These are phyloP conservation scores for Neodiprion virginianus DNA, from an alignment of 1,140 invertebrate species.

Conservation along the genomic window DNA sequence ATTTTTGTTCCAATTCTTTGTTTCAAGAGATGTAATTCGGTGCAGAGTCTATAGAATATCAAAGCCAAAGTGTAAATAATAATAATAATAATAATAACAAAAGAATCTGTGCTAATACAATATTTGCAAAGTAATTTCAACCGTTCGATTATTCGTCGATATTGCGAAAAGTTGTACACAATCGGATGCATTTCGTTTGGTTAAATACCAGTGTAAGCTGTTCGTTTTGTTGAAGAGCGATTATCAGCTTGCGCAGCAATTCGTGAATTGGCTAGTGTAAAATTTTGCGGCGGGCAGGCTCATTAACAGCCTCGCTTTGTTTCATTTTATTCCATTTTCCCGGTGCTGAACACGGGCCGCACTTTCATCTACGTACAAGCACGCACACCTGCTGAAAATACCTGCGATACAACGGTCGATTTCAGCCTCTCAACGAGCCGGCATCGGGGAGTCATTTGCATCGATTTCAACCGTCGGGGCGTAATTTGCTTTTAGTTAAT, in stretches of 20 bases:
- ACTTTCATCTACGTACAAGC: not conserved
- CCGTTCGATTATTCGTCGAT: not conserved
- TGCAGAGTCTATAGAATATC: too few species aligned
- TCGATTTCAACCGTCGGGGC: constrained; percentile 10
- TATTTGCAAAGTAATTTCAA: not conserved
- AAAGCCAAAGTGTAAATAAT: too few species aligned
- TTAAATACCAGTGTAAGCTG: not conserved
- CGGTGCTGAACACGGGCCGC: too few species aligned
- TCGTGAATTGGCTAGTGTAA: not conserved
- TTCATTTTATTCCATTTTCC: not conserved
- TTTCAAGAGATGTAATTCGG: too few species aligned
- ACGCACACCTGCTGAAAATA: not conserved
- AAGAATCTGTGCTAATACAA: not conserved
- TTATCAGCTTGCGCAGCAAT: not conserved
- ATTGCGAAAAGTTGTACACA: too few species aligned
- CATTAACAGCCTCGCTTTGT: not conserved
- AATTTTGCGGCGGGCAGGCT: not conserved
- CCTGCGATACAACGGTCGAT: not conserved
- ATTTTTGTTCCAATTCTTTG: too few species aligned
- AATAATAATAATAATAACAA: too few species aligned
- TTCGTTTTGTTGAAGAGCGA: not conserved
- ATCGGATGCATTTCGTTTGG: too few species aligned
- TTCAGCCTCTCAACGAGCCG: not conserved
- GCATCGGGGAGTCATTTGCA: constrained; percentile 14
- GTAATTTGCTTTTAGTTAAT: constrained; percentile 17